Percentiles rank a stretch among this genome's conserved stretches.
These are phyloP conservation scores for Nemopilema nomurai DNA, from an alignment of 30 jellyfish, hydroid and myxozoan genomes.

Conservation along the genomic window DNA sequence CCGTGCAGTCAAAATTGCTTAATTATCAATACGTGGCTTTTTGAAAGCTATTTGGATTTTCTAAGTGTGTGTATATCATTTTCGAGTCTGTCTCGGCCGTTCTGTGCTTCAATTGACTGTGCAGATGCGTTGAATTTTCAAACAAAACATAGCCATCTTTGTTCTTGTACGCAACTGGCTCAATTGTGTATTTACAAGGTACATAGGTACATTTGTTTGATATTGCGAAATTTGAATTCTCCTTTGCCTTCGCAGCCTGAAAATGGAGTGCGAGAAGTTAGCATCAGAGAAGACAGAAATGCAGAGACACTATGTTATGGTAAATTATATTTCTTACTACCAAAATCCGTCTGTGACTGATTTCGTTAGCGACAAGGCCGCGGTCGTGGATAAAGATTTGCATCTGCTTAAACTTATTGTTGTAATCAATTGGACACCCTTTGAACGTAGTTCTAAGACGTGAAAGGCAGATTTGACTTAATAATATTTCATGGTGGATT, in stretches of 20 bases:
- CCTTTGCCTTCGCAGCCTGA: conserved; percentile 62
- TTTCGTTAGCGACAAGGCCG: conserved; percentile 1
- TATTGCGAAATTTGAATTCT: neutral
- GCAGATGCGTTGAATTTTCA: neutral
- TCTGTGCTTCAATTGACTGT: neutral
- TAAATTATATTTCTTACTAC: conserved; percentile 11
- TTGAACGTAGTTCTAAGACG: conserved; percentile 8
- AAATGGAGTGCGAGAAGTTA: conserved; percentile 94
- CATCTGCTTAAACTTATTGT: conserved; percentile 29
- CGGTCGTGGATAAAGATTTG: neutral
- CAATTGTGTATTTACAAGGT: neutral
- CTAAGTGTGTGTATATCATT: neutral
- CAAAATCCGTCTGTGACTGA: conserved; percentile 7
- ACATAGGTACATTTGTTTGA: conserved; percentile 1
- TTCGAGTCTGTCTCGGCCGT: neutral
- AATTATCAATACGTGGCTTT: neutral
- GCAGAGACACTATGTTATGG: conserved; percentile 99
- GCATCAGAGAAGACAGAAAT: conserved; percentile 98
- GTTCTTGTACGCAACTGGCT: neutral
- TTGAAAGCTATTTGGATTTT: neutral
- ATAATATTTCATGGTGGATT: conserved; percentile 23
- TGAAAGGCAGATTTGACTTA: conserved; percentile 25
- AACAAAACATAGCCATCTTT: neutral
- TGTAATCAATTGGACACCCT: neutral
- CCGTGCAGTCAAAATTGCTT: neutral